Evolutionary conservation across 2,113 vertebrate species (phyloP).

Genomic region (Coregonus clupeaformis): DNA sequence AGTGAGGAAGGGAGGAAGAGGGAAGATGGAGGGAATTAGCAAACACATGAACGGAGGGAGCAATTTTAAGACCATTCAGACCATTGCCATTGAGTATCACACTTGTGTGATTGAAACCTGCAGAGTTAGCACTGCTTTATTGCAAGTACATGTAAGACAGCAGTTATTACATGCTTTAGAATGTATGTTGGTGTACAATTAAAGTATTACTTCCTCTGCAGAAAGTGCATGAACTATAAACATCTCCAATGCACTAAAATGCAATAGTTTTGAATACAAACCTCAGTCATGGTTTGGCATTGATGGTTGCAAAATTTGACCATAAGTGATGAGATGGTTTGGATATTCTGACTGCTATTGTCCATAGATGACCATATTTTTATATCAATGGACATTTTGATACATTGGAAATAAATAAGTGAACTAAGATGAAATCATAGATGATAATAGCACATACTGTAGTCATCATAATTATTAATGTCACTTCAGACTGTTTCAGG

Average conservation of each 20-base stretch:
- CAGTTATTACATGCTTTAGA: neutral
- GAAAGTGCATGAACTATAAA: slow-evolving; percentile 6
- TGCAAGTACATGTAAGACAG: neutral
- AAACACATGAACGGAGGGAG: neutral
- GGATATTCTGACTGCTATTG: neutral
- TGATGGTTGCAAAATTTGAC: neutral
- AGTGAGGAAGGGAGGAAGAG: neutral
- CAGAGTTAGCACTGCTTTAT: slow-evolving; percentile 20
- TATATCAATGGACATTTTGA: neutral
- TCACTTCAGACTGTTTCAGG: too few species aligned
- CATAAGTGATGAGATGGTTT: neutral
- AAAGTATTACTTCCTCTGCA: slow-evolving; percentile 24
- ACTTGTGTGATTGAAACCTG: slow-evolving; percentile 4
- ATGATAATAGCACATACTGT: neutral
- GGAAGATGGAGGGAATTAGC: neutral
- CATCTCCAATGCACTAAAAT: slow-evolving; percentile 29
- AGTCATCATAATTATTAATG: too few species aligned
- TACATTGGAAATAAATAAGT: neutral
- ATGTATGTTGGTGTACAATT: neutral
- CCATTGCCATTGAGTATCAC: slow-evolving; percentile 26
- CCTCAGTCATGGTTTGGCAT: neutral
- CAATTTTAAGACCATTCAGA: slow-evolving; percentile 12
- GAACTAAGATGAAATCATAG: neutral
- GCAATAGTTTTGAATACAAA: neutral
- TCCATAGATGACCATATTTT: neutral